Evolutionary conservation across 2,888 invertebrate genomes (phyloP), one percentile per base, ranked within the genome.

Genomic region (Mactromeris polynyma): DNA sequence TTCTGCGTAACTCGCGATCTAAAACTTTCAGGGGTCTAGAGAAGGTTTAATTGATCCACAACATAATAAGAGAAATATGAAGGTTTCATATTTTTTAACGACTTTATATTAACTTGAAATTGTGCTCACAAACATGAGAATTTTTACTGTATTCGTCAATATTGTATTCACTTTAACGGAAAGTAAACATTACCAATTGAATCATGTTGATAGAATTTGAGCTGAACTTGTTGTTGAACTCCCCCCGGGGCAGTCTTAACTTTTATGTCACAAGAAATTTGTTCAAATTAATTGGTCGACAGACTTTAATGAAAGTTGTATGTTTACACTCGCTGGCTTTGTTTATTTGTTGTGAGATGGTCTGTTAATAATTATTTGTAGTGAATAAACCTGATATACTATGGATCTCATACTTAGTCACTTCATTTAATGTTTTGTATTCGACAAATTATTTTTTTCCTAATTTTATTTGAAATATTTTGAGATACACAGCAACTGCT

Each of bases 261-360:
- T 73, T 73, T 73, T 36, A 73, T 73, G 73, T 73, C 36, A 33
- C 73, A 33, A 17, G 36, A 73, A 73, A 73, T 73, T 33, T 73
- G 73, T 73, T 73, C 73, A 73, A 73, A 73, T 73, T 73, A 73
- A 36, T 1, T 33, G 36, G 33, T 36, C 36, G 33, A 73, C 73
- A 33, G 36, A 21, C 4, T 73, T 73, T 26, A 33, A 73, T 73
- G 73, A 73, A 33, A 73, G 73, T 6, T 36, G 73, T 73, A 36
- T 73, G 2, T 73, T 73, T 73, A 33, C 33, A 9, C 36, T 73
- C 0, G 1, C 17, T 73, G 2, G 33, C 36, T 73, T 73, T 73
- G 73, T 73, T 73, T 73, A 73, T 73, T 73, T 73, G 36, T 73
- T 73, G 73, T 73, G 2, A 6, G 14, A 2, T 19, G 73, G 73